Evolutionary conservation across 2,113 vertebrate species (phyloP).

Genomic region (Ctenomys sociabilis): DNA sequence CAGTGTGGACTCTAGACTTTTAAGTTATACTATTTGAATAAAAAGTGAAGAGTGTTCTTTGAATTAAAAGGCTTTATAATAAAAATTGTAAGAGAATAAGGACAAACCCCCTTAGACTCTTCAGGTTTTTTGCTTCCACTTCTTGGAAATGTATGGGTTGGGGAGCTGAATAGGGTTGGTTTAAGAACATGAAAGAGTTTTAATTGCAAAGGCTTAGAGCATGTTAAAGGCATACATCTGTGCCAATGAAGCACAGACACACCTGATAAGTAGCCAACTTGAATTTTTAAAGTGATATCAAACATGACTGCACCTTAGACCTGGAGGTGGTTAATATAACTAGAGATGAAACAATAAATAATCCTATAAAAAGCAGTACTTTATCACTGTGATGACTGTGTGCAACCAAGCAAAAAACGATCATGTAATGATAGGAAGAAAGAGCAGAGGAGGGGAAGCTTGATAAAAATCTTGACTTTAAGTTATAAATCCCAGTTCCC

Average conservation of each 20-base stretch:
- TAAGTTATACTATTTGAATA: neutral
- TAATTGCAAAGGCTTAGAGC: neutral
- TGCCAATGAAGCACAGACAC: neutral
- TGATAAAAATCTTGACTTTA: slow-evolving; percentile 46
- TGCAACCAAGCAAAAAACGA: neutral
- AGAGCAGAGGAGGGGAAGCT: neutral
- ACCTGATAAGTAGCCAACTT: neutral
- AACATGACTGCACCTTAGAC: neutral
- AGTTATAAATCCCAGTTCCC: neutral
- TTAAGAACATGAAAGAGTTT: neutral
- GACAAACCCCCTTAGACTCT: neutral
- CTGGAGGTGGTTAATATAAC: neutral
- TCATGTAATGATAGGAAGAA: slow-evolving; percentile 18
- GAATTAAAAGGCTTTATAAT: neutral
- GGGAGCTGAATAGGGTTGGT: neutral
- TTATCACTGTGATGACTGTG: neutral
- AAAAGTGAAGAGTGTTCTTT: neutral
- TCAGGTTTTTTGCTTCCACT: neutral
- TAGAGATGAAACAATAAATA: neutral
- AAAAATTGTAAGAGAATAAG: neutral
- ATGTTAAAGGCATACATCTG: neutral
- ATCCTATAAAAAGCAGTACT: neutral
- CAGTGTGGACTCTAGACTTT: neutral
- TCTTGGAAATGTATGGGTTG: neutral
- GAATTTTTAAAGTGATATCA: slow-evolving; percentile 20